Base-by-base conservation (phyloP, 2,113 vertebrate genomes). In the Merops nubicus region DNA sequence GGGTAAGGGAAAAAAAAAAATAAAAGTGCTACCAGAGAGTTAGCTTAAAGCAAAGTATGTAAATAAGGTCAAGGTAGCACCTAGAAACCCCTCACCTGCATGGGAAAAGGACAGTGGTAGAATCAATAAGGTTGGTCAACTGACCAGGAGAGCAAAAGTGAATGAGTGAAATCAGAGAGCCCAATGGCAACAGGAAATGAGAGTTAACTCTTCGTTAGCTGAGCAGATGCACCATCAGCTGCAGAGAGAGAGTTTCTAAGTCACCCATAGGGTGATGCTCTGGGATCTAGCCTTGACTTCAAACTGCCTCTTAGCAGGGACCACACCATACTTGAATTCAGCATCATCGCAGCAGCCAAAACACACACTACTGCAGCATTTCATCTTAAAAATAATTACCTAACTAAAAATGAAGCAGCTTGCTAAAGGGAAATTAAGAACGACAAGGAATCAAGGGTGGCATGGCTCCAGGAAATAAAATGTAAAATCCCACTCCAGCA, bases 271-370 rank as follows among this genome's bases (percentile, higher is more conserved):
- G 31, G 3, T 53, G 38, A 53, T 53, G 57, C 29, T 60, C 59
- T 42, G 51, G 51, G 21, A 36, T 19, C 38, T 21, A 47, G 28
- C 22, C 31, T 54, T 47, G 56, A 50, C n/a, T 75, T 56, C 43
- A 26, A 50, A n/a, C 6, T 22, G 54, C 11, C 62, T 53, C 33
- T 26, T 43, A 28, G 42, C 20, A 53, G 23, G 8, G 56, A 64
- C 25, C n/a, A 33, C n/a, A 14, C n/a, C 2, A 0, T 22, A 15
- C 53, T 56, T 4, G 0, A 48, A 23, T 29, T 40, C 57, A 28
- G n/a, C 38, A 53, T 8, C 6, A 2, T 3, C 42, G 36, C 28
- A 22, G 42, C 40, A 79, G 47, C 33, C 17, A 63, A 69, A 93
- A 57, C 23, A 51, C 45, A 33, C 8, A 2, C 16, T 50, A 31